A percentile compares a stretch with the other conserved stretches of the same genome.
phyloP scores from a whole-genome alignment of 2,113 vertebrate genomes.

The Cercopithecus mona region DNA sequence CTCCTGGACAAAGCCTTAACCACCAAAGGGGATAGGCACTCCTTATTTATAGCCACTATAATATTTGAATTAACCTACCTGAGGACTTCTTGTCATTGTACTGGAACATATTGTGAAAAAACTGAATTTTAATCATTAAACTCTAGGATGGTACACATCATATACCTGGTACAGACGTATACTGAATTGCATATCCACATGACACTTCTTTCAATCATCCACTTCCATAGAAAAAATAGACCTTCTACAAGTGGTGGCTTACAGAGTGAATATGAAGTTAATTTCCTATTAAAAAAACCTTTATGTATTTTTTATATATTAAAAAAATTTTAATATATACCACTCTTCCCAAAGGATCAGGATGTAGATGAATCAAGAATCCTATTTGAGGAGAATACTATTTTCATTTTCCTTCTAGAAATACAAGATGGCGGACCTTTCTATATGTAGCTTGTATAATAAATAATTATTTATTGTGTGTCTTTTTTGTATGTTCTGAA shows the following conservation, averaged over 20 bases:
- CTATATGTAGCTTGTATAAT: background rate
- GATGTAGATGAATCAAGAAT: background rate
- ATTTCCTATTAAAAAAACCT: background rate
- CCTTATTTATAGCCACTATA: background rate
- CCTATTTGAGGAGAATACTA: background rate
- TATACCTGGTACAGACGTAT: background rate
- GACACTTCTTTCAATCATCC: background rate
- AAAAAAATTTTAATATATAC: no score
- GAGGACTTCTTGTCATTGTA: background rate
- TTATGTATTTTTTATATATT: no score
- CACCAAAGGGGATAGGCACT: background rate
- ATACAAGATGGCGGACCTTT: background rate
- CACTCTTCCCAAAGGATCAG: background rate
- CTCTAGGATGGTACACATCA: background rate
- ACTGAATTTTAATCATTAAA: background rate
- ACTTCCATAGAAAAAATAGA: background rate
- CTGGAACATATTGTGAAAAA: background rate
- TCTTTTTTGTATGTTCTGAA: background rate
- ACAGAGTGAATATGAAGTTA: background rate
- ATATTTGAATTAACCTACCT: background rate
- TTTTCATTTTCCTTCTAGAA: background rate
- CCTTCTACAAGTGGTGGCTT: background rate
- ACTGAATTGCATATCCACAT: background rate
- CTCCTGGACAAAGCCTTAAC: background rate
- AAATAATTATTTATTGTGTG: background rate